Conservation (phyloP, 2,113 vertebrate genomes). For the Pao palembangensis region DNA sequence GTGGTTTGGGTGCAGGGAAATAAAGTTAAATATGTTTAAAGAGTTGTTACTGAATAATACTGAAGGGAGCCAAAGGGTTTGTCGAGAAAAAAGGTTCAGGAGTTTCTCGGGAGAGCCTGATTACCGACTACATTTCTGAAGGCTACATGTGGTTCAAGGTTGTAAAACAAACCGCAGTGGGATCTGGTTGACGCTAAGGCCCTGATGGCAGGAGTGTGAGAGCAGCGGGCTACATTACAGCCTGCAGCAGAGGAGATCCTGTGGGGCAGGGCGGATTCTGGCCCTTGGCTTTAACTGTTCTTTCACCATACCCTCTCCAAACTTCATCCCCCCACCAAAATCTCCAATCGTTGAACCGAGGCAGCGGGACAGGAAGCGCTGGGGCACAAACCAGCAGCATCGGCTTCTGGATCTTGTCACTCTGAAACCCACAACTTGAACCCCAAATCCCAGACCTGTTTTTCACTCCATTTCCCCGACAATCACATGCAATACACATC, state of each 20-base stretch:
- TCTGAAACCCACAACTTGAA: constrained; percentile 65
- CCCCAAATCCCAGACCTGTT: constrained; percentile 63
- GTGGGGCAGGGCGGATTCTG: constrained; percentile 41
- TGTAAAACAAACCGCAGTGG: constrained; percentile 71
- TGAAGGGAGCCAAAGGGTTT: constrained; percentile 27
- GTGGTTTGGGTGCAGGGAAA: constrained; percentile 9
- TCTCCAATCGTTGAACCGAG: constrained; percentile 24
- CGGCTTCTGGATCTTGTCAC: constrained; percentile 76
- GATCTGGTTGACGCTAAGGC: constrained; percentile 57
- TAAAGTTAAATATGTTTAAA: constrained; percentile 24
- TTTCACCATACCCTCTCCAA: constrained; percentile 34
- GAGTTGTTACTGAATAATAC: constrained; percentile 14
- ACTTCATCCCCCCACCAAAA: constrained; percentile 9
- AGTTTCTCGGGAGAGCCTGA: constrained; percentile 36
- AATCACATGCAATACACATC: constrained; percentile 70
- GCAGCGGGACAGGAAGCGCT: constrained; percentile 61
- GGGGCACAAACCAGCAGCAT: constrained; percentile 56
- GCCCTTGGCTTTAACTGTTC: constrained; percentile 40
- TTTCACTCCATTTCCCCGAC: constrained; percentile 66
- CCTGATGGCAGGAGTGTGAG: constrained; percentile 42
- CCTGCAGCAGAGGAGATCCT: constrained; percentile 37
- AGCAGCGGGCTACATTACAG: constrained; percentile 39
- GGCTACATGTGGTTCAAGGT: constrained; percentile 70
- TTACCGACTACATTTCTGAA: constrained; percentile 53
- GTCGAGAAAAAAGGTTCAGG: constrained; percentile 44